phyloP scores from a whole-genome alignment of 2,797 vertebrate genomes.

The Cossypha dichroa region DNA sequence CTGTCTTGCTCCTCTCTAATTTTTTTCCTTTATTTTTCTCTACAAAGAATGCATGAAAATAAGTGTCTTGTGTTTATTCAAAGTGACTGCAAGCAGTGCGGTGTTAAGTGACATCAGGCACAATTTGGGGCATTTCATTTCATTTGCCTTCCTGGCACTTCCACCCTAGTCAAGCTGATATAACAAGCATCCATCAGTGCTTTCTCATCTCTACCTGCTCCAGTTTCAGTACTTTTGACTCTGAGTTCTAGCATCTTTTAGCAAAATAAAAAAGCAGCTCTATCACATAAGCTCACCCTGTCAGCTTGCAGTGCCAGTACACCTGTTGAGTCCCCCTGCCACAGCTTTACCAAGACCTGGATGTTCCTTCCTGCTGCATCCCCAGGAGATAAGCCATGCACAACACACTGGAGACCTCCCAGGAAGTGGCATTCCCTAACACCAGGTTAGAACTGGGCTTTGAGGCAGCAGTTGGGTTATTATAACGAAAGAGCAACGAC shows the following conservation, averaged over 20 bases:
- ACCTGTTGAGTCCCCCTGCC: neutral
- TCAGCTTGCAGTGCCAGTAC: neutral
- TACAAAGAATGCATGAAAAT: neutral
- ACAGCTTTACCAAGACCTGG: neutral
- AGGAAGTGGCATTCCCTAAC: neutral
- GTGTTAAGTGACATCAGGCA: neutral
- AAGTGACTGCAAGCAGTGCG: neutral
- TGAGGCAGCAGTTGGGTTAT: accelerated
- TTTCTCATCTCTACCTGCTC: neutral
- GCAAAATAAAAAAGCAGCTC: neutral
- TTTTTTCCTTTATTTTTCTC: neutral
- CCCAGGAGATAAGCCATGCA: neutral
- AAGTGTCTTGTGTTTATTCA: neutral
- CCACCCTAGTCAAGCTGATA: neutral
- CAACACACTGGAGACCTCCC: neutral
- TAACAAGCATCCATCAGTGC: neutral
- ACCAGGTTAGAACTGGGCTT: neutral
- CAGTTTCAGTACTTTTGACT: neutral
- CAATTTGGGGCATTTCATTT: neutral
- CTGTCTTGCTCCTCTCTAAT: neutral
- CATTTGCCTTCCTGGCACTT: neutral
- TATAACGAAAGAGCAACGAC: neutral
- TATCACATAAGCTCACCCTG: neutral
- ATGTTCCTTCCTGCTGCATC: neutral
- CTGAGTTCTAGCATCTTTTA: neutral